These are phyloP conservation scores for Antrozous pallidus DNA, from an alignment of 2,797 vertebrate genomes.

Conservation along the genomic window DNA sequence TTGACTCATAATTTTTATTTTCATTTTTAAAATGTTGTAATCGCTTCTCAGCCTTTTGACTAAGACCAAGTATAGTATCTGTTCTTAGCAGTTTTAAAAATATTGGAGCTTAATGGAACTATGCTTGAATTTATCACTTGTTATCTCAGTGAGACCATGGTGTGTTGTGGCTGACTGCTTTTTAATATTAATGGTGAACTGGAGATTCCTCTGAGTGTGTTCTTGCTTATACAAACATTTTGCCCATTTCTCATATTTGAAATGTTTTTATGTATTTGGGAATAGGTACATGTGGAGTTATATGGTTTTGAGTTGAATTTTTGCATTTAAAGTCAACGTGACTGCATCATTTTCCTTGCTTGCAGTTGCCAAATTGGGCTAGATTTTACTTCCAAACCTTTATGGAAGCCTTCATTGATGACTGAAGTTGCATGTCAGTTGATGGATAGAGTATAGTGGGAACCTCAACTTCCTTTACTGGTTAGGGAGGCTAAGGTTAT, in stretches of 20 bases:
- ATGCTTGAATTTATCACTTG: neutral
- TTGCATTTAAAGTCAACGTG: constrained; percentile 10
- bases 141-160: neutral
- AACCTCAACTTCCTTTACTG: neutral
- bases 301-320: neutral
- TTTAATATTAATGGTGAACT: neutral
- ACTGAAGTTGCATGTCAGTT: constrained; percentile 16
- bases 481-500: neutral
- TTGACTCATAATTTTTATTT: constrained; percentile 30
- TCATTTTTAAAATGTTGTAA: neutral
- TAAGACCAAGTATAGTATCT: too few relatives aligned
- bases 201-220: neutral
- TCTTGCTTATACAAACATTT: neutral
- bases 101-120: neutral
- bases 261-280: constrained; percentile 27
- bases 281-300: neutral
- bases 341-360: neutral
- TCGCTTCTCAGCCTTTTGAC: too few relatives aligned
- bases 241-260: neutral
- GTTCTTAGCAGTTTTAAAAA: too few relatives aligned
- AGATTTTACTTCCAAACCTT: neutral
- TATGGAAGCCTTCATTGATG: neutral
- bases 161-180: neutral
- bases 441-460: neutral
- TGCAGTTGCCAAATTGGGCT: constrained; percentile 11